Conservation (phyloP, 2,888 invertebrate species). For the Drosophila lutescens region DNA sequence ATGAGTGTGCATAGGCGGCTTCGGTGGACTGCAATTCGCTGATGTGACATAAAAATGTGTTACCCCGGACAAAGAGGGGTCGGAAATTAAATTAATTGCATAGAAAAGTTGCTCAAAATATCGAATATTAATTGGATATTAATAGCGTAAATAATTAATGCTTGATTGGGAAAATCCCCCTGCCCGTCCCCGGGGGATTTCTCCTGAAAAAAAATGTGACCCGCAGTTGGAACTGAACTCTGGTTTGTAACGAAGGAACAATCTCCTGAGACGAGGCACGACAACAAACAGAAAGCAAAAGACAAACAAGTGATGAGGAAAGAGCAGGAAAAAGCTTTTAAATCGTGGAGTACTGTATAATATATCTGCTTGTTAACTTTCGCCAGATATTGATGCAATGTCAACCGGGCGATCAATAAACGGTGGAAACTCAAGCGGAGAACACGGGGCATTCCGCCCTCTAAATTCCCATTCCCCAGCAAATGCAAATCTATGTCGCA, state of each 20-base stretch:
- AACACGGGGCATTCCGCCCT: constrained; percentile 12
- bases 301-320: constrained; percentile 54
- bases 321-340: constrained; percentile 64
- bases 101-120: constrained; percentile 55
- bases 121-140: constrained; percentile 70
- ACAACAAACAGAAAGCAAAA: constrained; percentile 60
- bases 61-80: constrained; percentile 46
- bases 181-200: background rate
- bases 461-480: constrained; percentile 46
- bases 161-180: constrained; percentile 3
- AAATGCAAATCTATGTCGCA: constrained; percentile 62
- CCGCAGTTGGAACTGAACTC: background rate
- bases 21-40: constrained; percentile 56
- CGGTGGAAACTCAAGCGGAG: background rate
- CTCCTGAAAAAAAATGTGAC: background rate
- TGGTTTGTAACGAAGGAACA: background rate
- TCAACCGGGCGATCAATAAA: constrained; percentile 53
- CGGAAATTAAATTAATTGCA: constrained; percentile 68
- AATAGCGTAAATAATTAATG: constrained; percentile 57
- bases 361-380: constrained; percentile 47
- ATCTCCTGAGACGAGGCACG: constrained; percentile 27
- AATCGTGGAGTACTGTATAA: constrained; percentile 13
- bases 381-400: constrained; percentile 59
- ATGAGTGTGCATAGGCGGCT: constrained; percentile 72
- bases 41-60: constrained; percentile 78